A percentile compares a stretch with the other conserved stretches of the same genome.
These are phyloP conservation scores for Malacoraja senta DNA, from an alignment of 2,797 vertebrate species.

Conservation along the genomic window DNA sequence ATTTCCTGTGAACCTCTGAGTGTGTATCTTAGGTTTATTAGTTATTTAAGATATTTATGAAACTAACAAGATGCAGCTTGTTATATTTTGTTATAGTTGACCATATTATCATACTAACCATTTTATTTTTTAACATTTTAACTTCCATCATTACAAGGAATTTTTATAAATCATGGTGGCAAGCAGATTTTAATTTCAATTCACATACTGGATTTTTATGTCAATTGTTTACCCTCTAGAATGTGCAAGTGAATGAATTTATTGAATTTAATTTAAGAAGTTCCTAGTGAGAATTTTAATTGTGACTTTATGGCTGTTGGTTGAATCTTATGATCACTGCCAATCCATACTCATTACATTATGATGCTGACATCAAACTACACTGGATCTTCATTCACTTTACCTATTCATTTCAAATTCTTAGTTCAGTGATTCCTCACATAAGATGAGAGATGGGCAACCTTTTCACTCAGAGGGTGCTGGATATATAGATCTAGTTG, in stretches of 20 bases:
- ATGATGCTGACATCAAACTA: background rate
- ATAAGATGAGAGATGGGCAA: background rate
- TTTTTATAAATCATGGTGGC: background rate
- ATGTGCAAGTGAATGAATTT: background rate
- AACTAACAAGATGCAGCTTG: background rate
- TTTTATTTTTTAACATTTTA: background rate
- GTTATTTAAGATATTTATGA: background rate
- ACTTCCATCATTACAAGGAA: background rate
- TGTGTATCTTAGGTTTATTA: background rate
- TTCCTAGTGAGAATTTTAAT: background rate
- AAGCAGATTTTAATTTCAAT: background rate
- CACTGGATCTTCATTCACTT: background rate
- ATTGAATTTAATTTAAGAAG: background rate
- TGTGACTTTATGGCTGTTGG: background rate
- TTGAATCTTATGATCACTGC: background rate
- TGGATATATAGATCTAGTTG: too few relatives aligned
- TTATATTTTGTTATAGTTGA: background rate
- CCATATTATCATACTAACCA: background rate
- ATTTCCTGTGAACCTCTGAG: background rate
- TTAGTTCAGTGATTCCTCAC: background rate
- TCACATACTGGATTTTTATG: background rate
- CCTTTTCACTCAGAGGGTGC: background rate
- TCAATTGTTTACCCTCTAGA: background rate
- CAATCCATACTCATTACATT: background rate
- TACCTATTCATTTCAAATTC: background rate